phyloP scores from a whole-genome alignment of 2,113 vertebrate species.

The Sturnus vulgaris region DNA sequence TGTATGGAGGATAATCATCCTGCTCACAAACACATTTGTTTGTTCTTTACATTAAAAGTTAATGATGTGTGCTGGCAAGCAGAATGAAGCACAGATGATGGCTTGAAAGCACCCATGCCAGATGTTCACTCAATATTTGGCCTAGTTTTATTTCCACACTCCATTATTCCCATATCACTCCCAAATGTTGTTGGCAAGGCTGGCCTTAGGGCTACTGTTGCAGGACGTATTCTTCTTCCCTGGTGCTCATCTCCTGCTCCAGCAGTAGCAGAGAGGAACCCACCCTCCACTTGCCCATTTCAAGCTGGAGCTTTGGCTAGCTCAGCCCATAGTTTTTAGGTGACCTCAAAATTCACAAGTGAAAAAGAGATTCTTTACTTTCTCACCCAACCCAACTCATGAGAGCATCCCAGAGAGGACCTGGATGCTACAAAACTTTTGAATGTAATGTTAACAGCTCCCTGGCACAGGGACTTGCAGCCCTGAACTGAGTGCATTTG shows the following conservation, averaged over 20 bases:
- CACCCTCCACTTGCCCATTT: background rate
- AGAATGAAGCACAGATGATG: slow-evolving; percentile 32
- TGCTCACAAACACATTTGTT: slow-evolving; percentile 51
- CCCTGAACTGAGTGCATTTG: background rate
- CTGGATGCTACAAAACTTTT: background rate
- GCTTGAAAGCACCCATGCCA: slow-evolving; percentile 29
- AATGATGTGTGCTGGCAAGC: slow-evolving; percentile 29
- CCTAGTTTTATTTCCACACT: background rate
- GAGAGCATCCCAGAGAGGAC: background rate
- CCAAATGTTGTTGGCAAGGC: background rate
- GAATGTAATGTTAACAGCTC: background rate
- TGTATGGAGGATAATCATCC: background rate
- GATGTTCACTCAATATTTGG: background rate
- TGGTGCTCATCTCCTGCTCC: background rate
- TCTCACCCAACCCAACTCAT: background rate
- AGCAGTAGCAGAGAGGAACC: background rate
- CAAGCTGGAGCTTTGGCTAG: background rate
- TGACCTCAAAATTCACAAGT: background rate
- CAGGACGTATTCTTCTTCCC: background rate
- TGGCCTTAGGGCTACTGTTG: background rate
- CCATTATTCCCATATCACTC: background rate
- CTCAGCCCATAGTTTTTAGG: background rate
- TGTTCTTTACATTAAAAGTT: slow-evolving; percentile 45
- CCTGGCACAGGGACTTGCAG: background rate
- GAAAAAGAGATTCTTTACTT: background rate